Conservation (phyloP, 2,113 vertebrate genomes). For the Carassius carassius region DNA sequence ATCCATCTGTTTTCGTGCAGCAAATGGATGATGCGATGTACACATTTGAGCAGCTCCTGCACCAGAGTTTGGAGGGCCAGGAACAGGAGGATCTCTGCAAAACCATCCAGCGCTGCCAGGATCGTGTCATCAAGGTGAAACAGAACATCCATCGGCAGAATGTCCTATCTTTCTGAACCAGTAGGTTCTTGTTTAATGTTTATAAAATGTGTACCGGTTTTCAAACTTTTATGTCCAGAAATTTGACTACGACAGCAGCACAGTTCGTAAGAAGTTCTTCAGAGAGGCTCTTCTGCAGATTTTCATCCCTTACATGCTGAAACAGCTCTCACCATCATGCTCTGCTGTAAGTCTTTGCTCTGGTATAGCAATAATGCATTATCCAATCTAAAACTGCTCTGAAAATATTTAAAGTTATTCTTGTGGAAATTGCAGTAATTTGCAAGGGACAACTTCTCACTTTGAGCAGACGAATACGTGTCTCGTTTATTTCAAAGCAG, state of each 20-base stretch:
- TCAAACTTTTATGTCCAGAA: constrained; percentile 73
- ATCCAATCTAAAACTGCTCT: background rate
- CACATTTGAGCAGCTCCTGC: constrained; percentile 92
- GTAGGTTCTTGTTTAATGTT: background rate
- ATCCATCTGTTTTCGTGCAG: constrained; percentile 66
- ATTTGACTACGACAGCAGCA: constrained; percentile 96
- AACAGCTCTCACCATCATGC: constrained; percentile 82
- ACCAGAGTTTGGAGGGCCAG: constrained; percentile 86
- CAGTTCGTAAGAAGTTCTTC: constrained; percentile 93
- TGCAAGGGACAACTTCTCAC: too few species aligned
- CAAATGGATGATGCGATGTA: constrained; percentile 94
- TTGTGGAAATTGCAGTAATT: too few species aligned
- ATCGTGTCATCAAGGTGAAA: constrained; percentile 93
- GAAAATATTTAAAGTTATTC: background rate
- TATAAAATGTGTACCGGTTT: background rate
- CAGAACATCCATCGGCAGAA: background rate
- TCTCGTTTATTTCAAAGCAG: too few species aligned
- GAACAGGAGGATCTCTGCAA: constrained; percentile 84
- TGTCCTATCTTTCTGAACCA: background rate
- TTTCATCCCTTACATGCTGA: constrained; percentile 93
- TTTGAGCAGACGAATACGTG: too few species aligned
- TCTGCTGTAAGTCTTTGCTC: constrained; percentile 31
- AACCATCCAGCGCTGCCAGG: constrained; percentile 89
- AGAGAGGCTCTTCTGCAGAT: constrained; percentile 95
- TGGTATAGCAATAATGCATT: background rate